These are phyloP conservation scores for Hypena proboscidalis DNA, from an alignment of 2,888 invertebrate genomes.

Conservation along the genomic window DNA sequence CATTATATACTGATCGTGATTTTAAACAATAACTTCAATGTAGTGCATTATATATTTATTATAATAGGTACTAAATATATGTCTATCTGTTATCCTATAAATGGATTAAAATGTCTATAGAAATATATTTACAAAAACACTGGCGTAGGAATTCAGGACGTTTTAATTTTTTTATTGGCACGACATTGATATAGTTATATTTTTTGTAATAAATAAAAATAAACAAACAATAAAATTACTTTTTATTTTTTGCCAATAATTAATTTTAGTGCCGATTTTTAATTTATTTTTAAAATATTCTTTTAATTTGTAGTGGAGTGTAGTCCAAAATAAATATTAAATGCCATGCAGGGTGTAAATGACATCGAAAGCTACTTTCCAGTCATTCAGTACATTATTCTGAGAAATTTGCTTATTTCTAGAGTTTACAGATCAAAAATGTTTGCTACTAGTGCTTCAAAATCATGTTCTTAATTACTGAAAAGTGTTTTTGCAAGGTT, in stretches of 20 bases:
- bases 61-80: slow-evolving; percentile 36
- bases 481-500: no score
- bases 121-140: slow-evolving; percentile 67
- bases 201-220: background rate
- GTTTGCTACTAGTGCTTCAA: no score
- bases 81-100: slow-evolving; percentile 47
- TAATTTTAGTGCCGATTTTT: background rate
- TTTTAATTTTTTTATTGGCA: slow-evolving; percentile 55
- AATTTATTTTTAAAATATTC: no score
- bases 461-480: no score
- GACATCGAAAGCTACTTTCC: no score
- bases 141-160: slow-evolving; percentile 58
- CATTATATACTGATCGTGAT: slow-evolving; percentile 11
- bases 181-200: slow-evolving; percentile 54
- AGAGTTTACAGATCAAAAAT: no score
- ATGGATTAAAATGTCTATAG: slow-evolving; percentile 62
- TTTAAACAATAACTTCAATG: slow-evolving; percentile 13
- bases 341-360: no score
- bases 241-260: slow-evolving; percentile 16
- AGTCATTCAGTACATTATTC: no score
- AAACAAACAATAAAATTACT: no score
- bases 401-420: no score
- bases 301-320: no score
- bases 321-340: no score
- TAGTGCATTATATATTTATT: slow-evolving; percentile 30